Conservation (phyloP, 1,140 invertebrate genomes). For the Pteromalus puparum region DNA sequence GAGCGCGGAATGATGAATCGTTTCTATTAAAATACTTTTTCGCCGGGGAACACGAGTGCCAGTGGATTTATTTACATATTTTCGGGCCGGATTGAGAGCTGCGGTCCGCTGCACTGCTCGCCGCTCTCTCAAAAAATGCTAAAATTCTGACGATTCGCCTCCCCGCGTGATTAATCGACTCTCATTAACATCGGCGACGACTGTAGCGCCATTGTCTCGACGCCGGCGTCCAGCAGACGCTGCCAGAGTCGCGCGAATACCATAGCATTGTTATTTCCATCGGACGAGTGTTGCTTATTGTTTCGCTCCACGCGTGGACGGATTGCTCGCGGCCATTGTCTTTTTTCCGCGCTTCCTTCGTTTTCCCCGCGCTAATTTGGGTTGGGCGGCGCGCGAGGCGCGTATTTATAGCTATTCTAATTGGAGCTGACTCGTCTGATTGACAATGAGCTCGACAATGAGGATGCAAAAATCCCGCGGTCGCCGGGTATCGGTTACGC, state of each 20-base stretch:
- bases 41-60: slow-evolving; percentile 72
- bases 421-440: not conserved
- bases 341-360: not conserved
- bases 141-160: slow-evolving; percentile 40
- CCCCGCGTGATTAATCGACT: slow-evolving; percentile 59
- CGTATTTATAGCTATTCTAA: not conserved
- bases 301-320: too few species aligned
- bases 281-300: slow-evolving; percentile 31
- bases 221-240: not conserved
- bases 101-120: slow-evolving; percentile 50
- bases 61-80: slow-evolving; percentile 76
- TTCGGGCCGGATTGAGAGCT: slow-evolving; percentile 76
- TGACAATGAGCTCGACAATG: not conserved
- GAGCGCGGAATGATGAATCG: slow-evolving; percentile 73
- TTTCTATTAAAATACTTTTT: slow-evolving; percentile 77
- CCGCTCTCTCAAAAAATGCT: not conserved
- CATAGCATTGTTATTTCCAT: slow-evolving; percentile 40
- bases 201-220: slow-evolving; percentile 38
- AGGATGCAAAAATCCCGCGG: not conserved
- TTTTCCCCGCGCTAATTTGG: not conserved
- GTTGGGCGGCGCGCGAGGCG: too few species aligned
- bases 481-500: not conserved
- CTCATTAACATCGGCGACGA: slow-evolving; percentile 60
- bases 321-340: too few species aligned
- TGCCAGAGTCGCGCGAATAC: slow-evolving; percentile 32